Evolutionary conservation across 2,888 invertebrate species (phyloP), one percentile per base, ranked within the genome.

Genomic region (Lacanobia wlatinum): DNA sequence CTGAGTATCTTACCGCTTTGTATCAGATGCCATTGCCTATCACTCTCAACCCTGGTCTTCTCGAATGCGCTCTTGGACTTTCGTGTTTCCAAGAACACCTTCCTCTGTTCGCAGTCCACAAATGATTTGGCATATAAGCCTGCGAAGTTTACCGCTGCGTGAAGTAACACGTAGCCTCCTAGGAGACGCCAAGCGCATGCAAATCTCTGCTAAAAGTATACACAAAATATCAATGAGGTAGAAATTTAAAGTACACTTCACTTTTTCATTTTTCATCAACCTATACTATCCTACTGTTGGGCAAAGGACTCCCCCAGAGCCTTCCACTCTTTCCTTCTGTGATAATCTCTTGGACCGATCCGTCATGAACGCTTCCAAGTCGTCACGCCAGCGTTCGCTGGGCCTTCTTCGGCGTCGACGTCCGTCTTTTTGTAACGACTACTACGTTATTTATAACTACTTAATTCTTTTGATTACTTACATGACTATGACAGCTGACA

Each of bases 81-180:
- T 90, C 99, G 98, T 0, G 99, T 99, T 94, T 99, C 99, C 83
- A 99, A 96, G 92, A 99, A 99, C 4, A 99, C 99, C 92, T 98
- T 98, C 78, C 99, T 96, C 94, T 99, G 99, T 46, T 98, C 98
- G 85, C 98, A 97, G 94, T 99, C 99, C 0, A 99, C 99, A 87
- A 99, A 96, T 92, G 98, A 99, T 95, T 99, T 99, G 10, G 99
- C 99, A 94, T 99, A 99, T 97, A 99, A 98, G 58, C 99, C 99
- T 52, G 98, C 98, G 89, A 99, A 97, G 95, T 99, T 99, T 43
- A 99, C 98, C 55, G 98, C 98, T 50, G 97, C 93, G 92, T 99
- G 98, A 18, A 99, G 96, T 55, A 98, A 94, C 50, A 97, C 96
- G 92, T 98, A 98, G 68, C 98, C 97, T 66, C 97, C 92, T 77